phyloP scores from a whole-genome alignment of 2,113 vertebrate species.

The Lota lota region DNA sequence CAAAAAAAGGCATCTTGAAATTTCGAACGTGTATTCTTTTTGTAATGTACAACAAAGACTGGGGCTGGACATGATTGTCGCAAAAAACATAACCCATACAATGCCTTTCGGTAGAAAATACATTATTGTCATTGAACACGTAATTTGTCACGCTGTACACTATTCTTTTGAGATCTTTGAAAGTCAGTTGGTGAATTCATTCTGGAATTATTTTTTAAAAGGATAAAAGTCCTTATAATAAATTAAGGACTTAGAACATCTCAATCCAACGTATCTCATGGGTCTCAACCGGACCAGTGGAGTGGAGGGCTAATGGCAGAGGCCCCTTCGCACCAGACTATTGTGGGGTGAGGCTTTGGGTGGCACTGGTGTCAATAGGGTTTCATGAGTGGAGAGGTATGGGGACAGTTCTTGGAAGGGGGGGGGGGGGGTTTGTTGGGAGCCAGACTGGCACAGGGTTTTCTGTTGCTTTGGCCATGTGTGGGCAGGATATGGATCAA shows the following conservation, averaged over 20 bases:
- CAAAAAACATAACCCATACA: slow-evolving; percentile 45
- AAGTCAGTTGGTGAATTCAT: slow-evolving; percentile 28
- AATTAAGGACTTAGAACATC: slow-evolving; percentile 19
- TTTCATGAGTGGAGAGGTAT: too few species aligned
- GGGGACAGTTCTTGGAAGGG: slow-evolving; percentile 1
- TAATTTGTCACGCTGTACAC: slow-evolving; percentile 42
- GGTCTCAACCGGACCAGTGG: background rate
- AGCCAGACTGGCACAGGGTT: slow-evolving; percentile 36
- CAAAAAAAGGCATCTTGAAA: slow-evolving; percentile 2
- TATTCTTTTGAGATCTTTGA: slow-evolving; percentile 26
- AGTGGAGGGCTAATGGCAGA: too few species aligned
- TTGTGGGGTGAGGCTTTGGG: too few species aligned
- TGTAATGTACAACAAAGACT: slow-evolving; percentile 26
- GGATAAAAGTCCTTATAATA: slow-evolving; percentile 15
- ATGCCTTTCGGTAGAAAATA: slow-evolving; percentile 53
- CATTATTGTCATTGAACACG: slow-evolving; percentile 33
- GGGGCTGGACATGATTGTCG: slow-evolving; percentile 54
- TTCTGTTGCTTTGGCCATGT: slow-evolving; percentile 19
- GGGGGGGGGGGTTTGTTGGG: slow-evolving; percentile 22
- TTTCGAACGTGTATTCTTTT: background rate
- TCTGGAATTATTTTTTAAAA: background rate
- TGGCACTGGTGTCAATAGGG: too few species aligned
- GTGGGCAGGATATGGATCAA: slow-evolving; percentile 6
- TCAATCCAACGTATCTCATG: background rate
- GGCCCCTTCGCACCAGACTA: too few species aligned